These are phyloP conservation scores for Brienomyrus brachyistius DNA, from an alignment of 2,113 vertebrate genomes.

Conservation along the genomic window DNA sequence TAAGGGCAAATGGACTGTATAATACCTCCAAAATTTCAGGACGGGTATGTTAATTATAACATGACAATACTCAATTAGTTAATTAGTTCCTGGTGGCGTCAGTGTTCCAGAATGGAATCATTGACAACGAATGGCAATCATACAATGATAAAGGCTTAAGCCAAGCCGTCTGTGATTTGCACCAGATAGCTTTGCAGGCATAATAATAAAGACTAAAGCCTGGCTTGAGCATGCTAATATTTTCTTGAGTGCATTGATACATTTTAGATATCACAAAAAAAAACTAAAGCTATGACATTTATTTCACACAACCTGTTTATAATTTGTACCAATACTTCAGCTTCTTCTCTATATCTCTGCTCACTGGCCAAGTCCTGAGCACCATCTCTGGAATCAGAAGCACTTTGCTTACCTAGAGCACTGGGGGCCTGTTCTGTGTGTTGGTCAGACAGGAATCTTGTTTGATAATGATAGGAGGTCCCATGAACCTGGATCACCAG, in stretches of 20 bases:
- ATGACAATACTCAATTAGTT: neutral
- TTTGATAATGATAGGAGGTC: conserved; percentile 61
- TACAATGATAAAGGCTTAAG: neutral
- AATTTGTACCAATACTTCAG: neutral
- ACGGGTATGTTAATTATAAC: neutral
- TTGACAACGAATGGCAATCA: neutral
- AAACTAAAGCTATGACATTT: neutral
- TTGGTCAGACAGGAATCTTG: conserved; percentile 76
- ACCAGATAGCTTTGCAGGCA: neutral
- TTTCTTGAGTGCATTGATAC: neutral
- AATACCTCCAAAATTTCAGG: neutral
- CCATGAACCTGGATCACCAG: conserved; percentile 66
- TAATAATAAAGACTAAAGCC: neutral
- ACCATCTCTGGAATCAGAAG: neutral
- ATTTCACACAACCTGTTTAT: neutral
- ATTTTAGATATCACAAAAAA: neutral
- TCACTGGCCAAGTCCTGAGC: neutral
- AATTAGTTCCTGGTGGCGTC: neutral
- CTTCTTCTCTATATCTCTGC: neutral
- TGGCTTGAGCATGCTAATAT: neutral
- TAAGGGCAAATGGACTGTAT: neutral
- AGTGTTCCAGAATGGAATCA: neutral
- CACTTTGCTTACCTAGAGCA: conserved; percentile 68
- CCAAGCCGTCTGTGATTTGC: neutral
- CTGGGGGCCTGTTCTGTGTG: conserved; percentile 79